Base-by-base conservation (phyloP, 2,888 invertebrate species). In the Apeira syringaria region DNA sequence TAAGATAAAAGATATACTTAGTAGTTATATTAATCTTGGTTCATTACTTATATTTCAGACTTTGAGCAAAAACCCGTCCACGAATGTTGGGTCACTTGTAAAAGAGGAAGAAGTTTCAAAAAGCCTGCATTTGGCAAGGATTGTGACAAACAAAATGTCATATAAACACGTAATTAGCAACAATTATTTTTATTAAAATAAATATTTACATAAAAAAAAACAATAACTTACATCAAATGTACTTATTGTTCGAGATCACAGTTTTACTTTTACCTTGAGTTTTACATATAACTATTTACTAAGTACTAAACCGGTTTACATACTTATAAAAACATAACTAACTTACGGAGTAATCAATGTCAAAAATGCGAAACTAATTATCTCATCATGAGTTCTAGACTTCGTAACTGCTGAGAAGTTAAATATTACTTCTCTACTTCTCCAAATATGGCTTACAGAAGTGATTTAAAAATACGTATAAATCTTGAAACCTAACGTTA, bases 191-290 rank as follows among this genome's bases (percentile, higher is more conserved):
- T 75, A 67, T 63, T 57, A 48, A 45, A 59, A 64, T 62, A 60
- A 62, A 64, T 61, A 65, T 35, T 34, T 34, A 35, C 15, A 47
- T n/a, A n/a, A n/a, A 51, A 60, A 53, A 62, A 76, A 80, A 77
- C 86, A 87, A 86, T 80, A 87, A 88, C 85, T 88, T 86, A 85
- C 82, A 37, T 0, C n/a, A n/a, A 24, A 0, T 13, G 84, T 73
- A 87, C 87, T 87, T 85, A 85, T 86, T 81, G 82, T 61, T 76
- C 83, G 84, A 83, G 81, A 89, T 89, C 88, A 89, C 85, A 86
- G 85, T 60, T 46, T 53, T 47, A 46, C 29, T 39, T 37, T 28
- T 13, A n/a, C 36, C 29, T 20, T 12, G 3, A 15, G 27, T 37
- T 40, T 5, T n/a, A n/a, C 1, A 24, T 12, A 18, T 25, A 17